phyloP scores from a whole-genome alignment of 2,797 vertebrate genomes.

The Anniella stebbinsi region DNA sequence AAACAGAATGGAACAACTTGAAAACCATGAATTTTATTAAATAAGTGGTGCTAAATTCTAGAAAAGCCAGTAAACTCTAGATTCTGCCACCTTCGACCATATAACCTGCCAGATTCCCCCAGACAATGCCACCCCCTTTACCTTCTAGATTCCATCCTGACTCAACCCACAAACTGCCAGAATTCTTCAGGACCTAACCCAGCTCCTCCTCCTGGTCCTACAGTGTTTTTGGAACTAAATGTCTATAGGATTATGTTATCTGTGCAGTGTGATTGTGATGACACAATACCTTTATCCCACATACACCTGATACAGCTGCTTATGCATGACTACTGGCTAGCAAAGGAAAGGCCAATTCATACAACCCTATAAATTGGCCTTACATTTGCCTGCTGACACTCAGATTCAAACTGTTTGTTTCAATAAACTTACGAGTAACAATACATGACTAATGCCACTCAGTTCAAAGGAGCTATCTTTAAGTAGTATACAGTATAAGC shows the following conservation, averaged over 20 bases:
- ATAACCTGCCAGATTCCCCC: neutral
- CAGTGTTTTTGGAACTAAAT: neutral
- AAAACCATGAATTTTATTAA: neutral
- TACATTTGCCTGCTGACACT: neutral
- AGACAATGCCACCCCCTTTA: neutral
- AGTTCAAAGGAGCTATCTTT: neutral
- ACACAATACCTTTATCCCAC: neutral
- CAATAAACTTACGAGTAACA: neutral
- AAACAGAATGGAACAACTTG: neutral
- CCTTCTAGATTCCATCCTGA: neutral
- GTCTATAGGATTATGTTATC: neutral
- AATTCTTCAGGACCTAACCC: neutral
- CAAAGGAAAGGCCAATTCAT: neutral
- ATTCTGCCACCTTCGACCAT: neutral
- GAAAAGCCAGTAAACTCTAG: neutral
- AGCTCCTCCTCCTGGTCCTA: neutral
- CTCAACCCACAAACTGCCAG: neutral
- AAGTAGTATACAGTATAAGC: constrained; percentile 4
- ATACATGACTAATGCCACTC: neutral
- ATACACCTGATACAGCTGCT: neutral
- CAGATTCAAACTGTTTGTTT: neutral
- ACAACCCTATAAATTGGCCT: neutral
- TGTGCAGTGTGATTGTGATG: neutral
- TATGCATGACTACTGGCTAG: neutral
- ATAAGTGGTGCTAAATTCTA: neutral